These are phyloP conservation scores for Palythoa grandiflora DNA, from an alignment of 92 coral and sea anemone genomes.

Conservation along the genomic window DNA sequence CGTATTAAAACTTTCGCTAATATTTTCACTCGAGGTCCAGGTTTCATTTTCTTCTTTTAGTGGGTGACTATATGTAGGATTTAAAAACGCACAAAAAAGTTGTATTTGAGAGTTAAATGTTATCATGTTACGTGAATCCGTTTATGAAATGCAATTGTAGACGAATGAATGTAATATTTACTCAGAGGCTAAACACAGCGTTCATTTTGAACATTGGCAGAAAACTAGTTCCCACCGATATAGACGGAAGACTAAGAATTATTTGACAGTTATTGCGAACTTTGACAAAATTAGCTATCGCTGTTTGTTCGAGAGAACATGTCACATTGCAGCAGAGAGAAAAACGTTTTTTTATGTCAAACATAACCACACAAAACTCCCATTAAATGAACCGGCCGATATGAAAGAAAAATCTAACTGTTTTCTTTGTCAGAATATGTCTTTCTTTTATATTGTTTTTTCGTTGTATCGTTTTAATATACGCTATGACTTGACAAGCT, in stretches of 20 bases:
- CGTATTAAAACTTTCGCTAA: constrained; percentile 1
- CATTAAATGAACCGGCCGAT: background rate
- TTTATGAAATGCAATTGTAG: constrained; percentile 19
- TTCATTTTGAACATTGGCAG: constrained; percentile 11
- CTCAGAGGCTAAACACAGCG: constrained; percentile 35
- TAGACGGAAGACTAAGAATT: constrained; percentile 25
- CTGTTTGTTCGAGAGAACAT: constrained; percentile 35
- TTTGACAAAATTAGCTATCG: constrained; percentile 5
- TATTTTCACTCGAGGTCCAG: constrained; percentile 3
- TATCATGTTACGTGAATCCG: background rate
- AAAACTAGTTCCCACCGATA: constrained; percentile 28
- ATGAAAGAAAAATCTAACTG: background rate
- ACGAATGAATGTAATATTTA: constrained; percentile 22
- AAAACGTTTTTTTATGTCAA: constrained; percentile 18
- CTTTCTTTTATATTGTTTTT: background rate
- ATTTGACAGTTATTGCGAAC: constrained; percentile 34
- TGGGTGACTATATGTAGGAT: background rate
- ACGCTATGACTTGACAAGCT: background rate
- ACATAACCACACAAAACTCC: constrained; percentile 10
- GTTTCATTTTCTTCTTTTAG: background rate
- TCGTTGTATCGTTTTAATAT: background rate
- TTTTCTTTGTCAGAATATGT: constrained; percentile 15
- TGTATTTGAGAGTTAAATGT: background rate
- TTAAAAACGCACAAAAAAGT: background rate
- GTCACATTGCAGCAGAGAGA: constrained; percentile 24